These are phyloP conservation scores for Halichoeres trimaculatus DNA, from an alignment of 2,113 vertebrate genomes.

Conservation along the genomic window DNA sequence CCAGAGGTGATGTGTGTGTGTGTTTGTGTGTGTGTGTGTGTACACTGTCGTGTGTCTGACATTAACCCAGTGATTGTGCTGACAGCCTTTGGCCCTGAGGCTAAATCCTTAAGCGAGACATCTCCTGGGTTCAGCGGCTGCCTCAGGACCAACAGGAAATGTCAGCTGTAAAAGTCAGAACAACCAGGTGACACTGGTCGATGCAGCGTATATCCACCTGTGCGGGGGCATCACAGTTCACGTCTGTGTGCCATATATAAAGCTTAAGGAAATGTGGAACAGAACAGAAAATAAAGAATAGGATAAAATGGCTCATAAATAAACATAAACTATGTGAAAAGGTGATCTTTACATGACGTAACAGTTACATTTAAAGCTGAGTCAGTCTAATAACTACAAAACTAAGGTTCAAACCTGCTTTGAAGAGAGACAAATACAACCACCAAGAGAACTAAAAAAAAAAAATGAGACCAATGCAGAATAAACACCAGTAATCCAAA, in stretches of 20 bases:
- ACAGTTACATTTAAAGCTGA: no score
- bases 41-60: slow-evolving; percentile 52
- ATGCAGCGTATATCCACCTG: slow-evolving; percentile 25
- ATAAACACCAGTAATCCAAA: no score
- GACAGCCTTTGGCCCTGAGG: slow-evolving; percentile 53
- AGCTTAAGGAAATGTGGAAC: slow-evolving; percentile 9
- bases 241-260: slow-evolving; percentile 2
- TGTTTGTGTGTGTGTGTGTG: slow-evolving; percentile 6
- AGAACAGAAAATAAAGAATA: not conserved
- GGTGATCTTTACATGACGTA: not conserved
- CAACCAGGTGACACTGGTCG: slow-evolving; percentile 18
- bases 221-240: slow-evolving; percentile 14
- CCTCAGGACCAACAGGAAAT: slow-evolving; percentile 48
- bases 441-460: no score
- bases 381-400: no score
- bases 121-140: slow-evolving; percentile 51
- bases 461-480: no score
- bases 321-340: no score
- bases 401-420: no score
- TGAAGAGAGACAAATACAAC: no score
- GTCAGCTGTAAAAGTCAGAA: slow-evolving; percentile 51
- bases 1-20: slow-evolving; percentile 33
- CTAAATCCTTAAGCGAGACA: slow-evolving; percentile 36
- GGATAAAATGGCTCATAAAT: slow-evolving; percentile 3
- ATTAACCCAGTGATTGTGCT: slow-evolving; percentile 59